Conservation (phyloP, 1,140 invertebrate genomes). For the Caenorhabditis remanei region DNA sequence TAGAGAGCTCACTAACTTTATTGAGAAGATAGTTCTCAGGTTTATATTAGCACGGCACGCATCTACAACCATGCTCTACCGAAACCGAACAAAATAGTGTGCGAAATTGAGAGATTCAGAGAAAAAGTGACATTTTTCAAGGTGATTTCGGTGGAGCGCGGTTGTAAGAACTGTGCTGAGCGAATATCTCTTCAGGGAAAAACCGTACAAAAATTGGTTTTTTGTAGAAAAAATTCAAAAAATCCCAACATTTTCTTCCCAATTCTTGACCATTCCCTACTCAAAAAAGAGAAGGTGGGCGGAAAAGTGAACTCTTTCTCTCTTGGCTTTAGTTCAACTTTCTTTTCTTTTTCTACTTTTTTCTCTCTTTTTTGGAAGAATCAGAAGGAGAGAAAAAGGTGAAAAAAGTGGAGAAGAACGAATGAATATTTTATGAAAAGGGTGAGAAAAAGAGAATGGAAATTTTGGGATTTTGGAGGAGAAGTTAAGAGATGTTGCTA, state of each 20-base stretch:
- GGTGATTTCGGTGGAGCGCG: too few species aligned
- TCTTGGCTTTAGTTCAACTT: slow-evolving; percentile 42
- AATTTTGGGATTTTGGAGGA: neutral
- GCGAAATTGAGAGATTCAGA: too few species aligned
- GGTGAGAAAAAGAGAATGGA: slow-evolving; percentile 29
- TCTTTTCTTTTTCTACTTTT: neutral
- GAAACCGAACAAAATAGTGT: too few species aligned
- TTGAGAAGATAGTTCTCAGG: too few species aligned
- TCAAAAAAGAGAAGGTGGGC: neutral
- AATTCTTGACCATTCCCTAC: neutral
- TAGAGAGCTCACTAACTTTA: too few species aligned
- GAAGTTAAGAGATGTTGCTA: too few species aligned
- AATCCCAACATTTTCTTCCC: neutral
- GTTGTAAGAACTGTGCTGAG: too few species aligned
- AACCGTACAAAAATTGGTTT: too few species aligned
- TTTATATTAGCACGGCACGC: too few species aligned
- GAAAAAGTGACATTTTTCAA: too few species aligned
- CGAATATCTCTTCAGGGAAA: too few species aligned
- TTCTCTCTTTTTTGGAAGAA: neutral
- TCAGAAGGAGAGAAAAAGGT: neutral
- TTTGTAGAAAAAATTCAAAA: neutral
- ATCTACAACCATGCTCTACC: too few species aligned
- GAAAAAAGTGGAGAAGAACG: neutral
- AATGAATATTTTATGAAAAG: slow-evolving; percentile 20
- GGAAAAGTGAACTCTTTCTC: slow-evolving; percentile 25